Percentiles rank a stretch among this genome's conserved stretches.
Conservation (phyloP, 2,113 vertebrate species). For the Chauna torquata region DNA sequence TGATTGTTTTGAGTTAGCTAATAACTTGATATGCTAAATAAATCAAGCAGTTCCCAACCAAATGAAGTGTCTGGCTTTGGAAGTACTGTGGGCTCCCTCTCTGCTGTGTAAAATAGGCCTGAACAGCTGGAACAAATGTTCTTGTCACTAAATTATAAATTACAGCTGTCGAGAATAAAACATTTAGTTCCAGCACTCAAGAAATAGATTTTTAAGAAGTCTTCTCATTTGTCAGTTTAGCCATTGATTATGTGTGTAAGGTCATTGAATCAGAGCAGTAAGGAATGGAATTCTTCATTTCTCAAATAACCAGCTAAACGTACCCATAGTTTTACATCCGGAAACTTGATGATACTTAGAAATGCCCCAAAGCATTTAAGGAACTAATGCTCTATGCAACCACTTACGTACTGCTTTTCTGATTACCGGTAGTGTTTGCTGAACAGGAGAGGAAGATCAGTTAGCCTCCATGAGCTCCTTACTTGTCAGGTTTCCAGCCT, state of each 20-base stretch:
- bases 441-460: not conserved
- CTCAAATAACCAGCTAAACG: slow-evolving; percentile 1
- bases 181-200: slow-evolving; percentile 64
- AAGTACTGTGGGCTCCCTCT: not conserved
- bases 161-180: slow-evolving; percentile 66
- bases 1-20: slow-evolving; percentile 66
- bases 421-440: not conserved
- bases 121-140: slow-evolving; percentile 69
- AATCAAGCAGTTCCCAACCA: slow-evolving; percentile 19
- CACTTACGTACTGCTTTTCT: not conserved
- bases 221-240: slow-evolving; percentile 72
- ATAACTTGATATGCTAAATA: slow-evolving; percentile 59
- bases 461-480: not conserved
- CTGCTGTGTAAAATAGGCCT: not conserved
- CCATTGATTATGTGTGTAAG: slow-evolving; percentile 73
- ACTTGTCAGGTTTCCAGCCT: not conserved
- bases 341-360: slow-evolving; percentile 27
- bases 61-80: slow-evolving; percentile 29
- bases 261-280: slow-evolving; percentile 56
- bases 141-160: slow-evolving; percentile 70
- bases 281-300: slow-evolving; percentile 51
- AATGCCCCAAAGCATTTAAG: slow-evolving; percentile 31
- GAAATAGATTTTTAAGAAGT: slow-evolving; percentile 72
- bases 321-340: slow-evolving; percentile 4
- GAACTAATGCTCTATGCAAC: not conserved